Evolutionary conservation across 1,140 invertebrate species (phyloP).

Genomic region (Batillaria attramentaria): DNA sequence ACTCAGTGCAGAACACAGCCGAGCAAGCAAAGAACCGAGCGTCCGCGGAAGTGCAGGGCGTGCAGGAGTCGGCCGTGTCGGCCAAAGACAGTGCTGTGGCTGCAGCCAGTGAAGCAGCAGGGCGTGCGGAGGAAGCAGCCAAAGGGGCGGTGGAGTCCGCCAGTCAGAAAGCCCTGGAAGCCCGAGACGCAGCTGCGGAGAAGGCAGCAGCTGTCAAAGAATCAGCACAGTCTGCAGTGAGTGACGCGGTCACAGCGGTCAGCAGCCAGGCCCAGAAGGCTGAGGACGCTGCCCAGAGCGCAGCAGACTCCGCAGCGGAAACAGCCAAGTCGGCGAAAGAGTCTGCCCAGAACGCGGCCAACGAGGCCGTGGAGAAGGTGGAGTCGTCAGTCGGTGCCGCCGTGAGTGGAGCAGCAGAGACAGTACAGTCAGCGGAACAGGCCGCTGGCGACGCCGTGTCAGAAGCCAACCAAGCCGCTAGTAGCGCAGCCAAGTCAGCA

Average conservation of each 20-base stretch:
- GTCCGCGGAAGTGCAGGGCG: neutral
- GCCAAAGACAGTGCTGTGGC: conserved; percentile 14
- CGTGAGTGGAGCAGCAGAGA: neutral
- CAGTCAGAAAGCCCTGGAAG: neutral
- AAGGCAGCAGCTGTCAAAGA: neutral
- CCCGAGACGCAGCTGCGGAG: neutral
- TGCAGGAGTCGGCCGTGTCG: neutral
- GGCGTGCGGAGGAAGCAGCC: neutral
- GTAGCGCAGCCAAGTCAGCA: neutral
- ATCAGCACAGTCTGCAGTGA: neutral
- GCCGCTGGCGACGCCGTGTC: neutral
- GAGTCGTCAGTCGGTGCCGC: no score
- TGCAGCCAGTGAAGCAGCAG: neutral
- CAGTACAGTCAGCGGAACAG: neutral
- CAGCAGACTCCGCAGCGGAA: neutral
- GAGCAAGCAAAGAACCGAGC: neutral
- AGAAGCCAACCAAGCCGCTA: neutral
- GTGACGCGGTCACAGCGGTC: neutral
- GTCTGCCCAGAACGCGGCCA: neutral
- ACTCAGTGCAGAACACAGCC: neutral
- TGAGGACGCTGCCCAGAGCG: neutral
- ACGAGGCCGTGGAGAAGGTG: neutral
- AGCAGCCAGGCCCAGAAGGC: neutral
- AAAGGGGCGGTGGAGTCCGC: conserved; percentile 15
- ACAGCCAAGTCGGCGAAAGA: neutral